These are phyloP conservation scores for Lepidonotus clava DNA, from an alignment of 2,888 invertebrate genomes.

Conservation along the genomic window DNA sequence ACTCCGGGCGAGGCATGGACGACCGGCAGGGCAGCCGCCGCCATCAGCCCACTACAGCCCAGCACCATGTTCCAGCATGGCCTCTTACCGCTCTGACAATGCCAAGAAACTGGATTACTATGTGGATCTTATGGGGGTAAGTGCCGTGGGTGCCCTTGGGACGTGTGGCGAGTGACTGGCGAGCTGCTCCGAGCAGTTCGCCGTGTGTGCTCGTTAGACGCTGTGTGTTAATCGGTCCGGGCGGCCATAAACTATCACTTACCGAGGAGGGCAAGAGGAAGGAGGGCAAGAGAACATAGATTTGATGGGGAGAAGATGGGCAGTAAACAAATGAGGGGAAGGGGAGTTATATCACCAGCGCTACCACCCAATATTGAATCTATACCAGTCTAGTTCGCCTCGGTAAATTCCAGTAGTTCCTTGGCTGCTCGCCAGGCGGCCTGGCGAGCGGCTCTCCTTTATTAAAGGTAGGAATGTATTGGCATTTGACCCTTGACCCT, in stretches of 20 bases:
- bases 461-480: constrained; percentile 41
- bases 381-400: neutral
- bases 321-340: neutral
- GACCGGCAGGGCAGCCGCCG: neutral
- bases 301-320: neutral
- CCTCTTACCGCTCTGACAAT: constrained; percentile 22
- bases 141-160: neutral
- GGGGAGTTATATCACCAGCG: no score
- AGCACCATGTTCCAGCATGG: constrained; percentile 15
- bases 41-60: neutral
- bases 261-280: neutral
- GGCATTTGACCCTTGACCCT: constrained; percentile 30
- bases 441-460: neutral
- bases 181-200: neutral
- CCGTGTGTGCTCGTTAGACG: neutral
- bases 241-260: neutral
- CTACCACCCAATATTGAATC: neutral
- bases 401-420: neutral
- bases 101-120: constrained; percentile 46
- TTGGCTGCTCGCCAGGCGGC: constrained; percentile 1
- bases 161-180: neutral
- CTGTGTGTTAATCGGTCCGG: constrained; percentile 2
- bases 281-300: neutral
- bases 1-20: constrained; percentile 4
- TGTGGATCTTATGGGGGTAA: constrained; percentile 54